phyloP scores from a whole-genome alignment of 2,888 invertebrate genomes.

The Seira sanloemensis region DNA sequence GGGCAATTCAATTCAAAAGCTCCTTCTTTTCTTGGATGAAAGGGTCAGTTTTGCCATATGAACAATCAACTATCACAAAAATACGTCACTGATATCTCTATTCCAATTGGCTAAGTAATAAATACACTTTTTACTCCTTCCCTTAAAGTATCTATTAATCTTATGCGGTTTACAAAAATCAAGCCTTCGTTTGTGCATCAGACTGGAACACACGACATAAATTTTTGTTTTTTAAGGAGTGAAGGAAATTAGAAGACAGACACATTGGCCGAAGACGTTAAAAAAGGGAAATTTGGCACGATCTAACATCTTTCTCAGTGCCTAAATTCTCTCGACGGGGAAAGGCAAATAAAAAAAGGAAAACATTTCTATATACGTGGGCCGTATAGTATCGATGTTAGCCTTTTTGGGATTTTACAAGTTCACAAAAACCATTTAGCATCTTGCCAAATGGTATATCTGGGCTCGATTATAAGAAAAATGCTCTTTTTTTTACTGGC shows the following conservation, averaged over 20 bases:
- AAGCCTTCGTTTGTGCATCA: background rate
- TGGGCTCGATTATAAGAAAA: slow-evolving; percentile 14
- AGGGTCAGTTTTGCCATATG: background rate
- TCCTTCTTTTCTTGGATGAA: too few species aligned
- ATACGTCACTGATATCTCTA: too few species aligned
- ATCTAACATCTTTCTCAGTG: background rate
- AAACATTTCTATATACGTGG: background rate
- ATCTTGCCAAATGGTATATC: background rate
- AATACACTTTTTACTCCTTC: too few species aligned
- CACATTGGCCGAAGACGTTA: slow-evolving; percentile 1
- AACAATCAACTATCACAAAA: background rate
- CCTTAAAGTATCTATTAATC: too few species aligned
- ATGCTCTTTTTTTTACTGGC: slow-evolving; percentile 21
- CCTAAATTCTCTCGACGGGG: background rate
- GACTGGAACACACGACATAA: background rate
- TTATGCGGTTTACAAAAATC: background rate
- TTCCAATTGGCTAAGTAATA: too few species aligned
- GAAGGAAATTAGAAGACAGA: slow-evolving; percentile 4
- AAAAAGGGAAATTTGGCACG: slow-evolving; percentile 1
- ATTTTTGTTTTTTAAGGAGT: background rate
- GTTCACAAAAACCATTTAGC: slow-evolving; percentile 18
- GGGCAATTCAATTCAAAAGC: too few species aligned
- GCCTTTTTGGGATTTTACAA: slow-evolving; percentile 41
- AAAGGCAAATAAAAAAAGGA: background rate
- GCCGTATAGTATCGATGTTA: background rate